Conservation (phyloP, 2,888 invertebrate genomes). For the Cryptus armator region DNA sequence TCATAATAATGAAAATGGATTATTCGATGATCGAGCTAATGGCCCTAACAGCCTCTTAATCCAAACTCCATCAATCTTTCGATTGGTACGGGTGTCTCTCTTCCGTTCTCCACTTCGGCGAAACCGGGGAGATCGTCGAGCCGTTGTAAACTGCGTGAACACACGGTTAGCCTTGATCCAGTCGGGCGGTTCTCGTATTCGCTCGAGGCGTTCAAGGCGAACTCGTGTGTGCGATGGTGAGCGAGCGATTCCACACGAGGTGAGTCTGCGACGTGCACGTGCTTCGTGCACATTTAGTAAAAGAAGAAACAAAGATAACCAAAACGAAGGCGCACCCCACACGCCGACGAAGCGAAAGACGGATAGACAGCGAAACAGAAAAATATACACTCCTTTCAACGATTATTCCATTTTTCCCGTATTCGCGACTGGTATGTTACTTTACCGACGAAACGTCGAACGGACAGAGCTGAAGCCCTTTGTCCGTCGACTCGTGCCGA, state of each 20-base stretch:
- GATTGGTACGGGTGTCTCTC: background rate
- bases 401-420: constrained; percentile 13
- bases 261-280: background rate
- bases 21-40: background rate
- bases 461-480: constrained; percentile 24
- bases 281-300: background rate
- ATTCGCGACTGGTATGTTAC: background rate
- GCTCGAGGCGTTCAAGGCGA: constrained; percentile 43
- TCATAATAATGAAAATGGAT: constrained; percentile 1
- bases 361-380: background rate
- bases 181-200: constrained; percentile 45
- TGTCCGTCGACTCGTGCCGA: constrained; percentile 29
- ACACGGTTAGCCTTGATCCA: constrained; percentile 65
- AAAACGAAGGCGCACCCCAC: background rate
- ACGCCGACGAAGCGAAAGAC: background rate
- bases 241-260: background rate
- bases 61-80: constrained; percentile 11
- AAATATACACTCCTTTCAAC: background rate
- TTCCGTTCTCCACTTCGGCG: constrained; percentile 26
- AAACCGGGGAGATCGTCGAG: background rate
- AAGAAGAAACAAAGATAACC: background rate
- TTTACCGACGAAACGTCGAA: constrained; percentile 8
- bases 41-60: background rate
- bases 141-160: constrained; percentile 33
- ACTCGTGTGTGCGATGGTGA: constrained; percentile 2